Evolutionary conservation across 2,888 invertebrate species (phyloP).

Genomic region (Emmelina monodactyla): DNA sequence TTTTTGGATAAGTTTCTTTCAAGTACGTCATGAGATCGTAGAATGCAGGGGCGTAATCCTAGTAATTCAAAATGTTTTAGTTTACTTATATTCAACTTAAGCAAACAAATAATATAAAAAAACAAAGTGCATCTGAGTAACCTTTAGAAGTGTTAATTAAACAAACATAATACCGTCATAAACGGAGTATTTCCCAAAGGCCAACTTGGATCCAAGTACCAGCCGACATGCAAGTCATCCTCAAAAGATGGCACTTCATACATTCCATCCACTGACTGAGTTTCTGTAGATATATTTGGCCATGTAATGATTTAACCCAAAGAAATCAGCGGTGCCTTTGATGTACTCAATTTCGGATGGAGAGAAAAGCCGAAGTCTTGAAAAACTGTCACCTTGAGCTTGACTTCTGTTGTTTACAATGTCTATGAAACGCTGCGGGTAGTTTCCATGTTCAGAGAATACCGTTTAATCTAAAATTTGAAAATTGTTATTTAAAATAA

Average conservation of each 20-base stretch:
- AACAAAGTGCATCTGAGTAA: too few relatives aligned
- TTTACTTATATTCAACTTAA: too few relatives aligned
- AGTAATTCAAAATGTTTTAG: constrained; percentile 2
- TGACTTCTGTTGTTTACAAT: constrained; percentile 59
- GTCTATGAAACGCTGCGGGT: constrained; percentile 66
- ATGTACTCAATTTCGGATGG: constrained; percentile 33
- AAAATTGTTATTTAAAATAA: too few relatives aligned
- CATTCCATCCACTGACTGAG: constrained; percentile 15
- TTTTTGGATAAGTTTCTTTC: constrained; percentile 18
- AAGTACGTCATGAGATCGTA: constrained; percentile 17
- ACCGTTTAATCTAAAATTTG: too few relatives aligned
- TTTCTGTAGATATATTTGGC: constrained; percentile 25
- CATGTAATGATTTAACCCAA: constrained; percentile 71
- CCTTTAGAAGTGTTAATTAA: neutral
- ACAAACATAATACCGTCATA: constrained; percentile 17
- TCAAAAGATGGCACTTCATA: constrained; percentile 18
- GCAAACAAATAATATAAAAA: too few relatives aligned
- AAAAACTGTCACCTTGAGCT: constrained; percentile 39
- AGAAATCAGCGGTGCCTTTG: constrained; percentile 30
- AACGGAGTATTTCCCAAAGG: constrained; percentile 16
- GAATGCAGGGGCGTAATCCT: constrained; percentile 20
- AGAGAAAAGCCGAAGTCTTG: constrained; percentile 48
- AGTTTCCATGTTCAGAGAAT: constrained; percentile 65
- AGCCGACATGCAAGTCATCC: constrained; percentile 19
- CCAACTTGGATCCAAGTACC: constrained; percentile 20